phyloP scores from a whole-genome alignment of 2,113 vertebrate genomes.

The Boleophthalmus pectinirostris region DNA sequence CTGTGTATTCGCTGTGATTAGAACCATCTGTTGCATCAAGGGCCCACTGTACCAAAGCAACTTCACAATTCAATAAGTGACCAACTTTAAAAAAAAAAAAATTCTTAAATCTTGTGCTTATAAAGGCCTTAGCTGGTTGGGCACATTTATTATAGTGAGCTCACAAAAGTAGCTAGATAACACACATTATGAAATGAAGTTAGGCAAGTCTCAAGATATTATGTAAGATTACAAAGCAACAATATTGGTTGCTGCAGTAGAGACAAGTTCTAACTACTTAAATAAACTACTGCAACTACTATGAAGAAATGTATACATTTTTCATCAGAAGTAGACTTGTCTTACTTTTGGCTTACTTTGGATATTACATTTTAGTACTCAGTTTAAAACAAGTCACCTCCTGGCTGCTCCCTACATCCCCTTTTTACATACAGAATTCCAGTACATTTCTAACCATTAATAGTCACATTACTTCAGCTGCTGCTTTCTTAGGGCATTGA shows the following conservation, averaged over 20 bases:
- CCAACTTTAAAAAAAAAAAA: no score
- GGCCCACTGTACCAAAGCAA: slow-evolving; percentile 36
- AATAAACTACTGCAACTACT: background rate
- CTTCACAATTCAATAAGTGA: slow-evolving; percentile 26
- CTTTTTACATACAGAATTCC: background rate
- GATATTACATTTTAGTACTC: background rate
- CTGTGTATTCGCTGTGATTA: slow-evolving; percentile 44
- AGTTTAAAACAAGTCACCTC: background rate
- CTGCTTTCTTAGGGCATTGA: background rate
- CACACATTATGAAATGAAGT: no score
- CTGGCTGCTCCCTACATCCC: background rate
- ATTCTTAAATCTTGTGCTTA: background rate
- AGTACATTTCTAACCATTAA: background rate
- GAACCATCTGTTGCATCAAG: slow-evolving; percentile 61
- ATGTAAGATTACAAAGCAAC: background rate
- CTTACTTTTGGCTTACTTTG: background rate
- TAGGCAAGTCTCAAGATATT: no score
- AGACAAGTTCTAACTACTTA: background rate
- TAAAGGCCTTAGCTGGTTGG: background rate
- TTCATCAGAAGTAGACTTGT: background rate
- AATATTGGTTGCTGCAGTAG: background rate
- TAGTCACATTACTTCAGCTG: background rate
- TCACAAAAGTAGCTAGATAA: background rate
- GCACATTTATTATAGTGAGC: background rate
- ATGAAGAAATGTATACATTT: background rate